phyloP scores from a whole-genome alignment of 2,113 vertebrate genomes.

The Hippoglossus stenolepis region DNA sequence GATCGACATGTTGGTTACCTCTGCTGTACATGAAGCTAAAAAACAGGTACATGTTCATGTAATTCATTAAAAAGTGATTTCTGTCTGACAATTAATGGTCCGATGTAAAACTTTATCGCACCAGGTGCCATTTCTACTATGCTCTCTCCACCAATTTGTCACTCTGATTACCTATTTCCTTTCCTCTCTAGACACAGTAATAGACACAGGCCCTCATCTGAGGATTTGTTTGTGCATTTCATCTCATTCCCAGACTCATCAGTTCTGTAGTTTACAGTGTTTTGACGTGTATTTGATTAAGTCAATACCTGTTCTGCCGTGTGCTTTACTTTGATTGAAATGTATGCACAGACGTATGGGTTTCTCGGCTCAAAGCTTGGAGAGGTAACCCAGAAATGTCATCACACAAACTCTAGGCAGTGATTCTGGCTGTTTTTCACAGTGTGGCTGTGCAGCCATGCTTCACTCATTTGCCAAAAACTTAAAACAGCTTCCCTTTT shows the following conservation, averaged over 20 bases:
- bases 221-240: constrained; percentile 23
- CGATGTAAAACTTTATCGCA: too few relatives aligned
- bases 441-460: constrained; percentile 33
- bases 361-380: constrained; percentile 43
- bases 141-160: background rate
- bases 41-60: too few relatives aligned
- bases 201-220: background rate
- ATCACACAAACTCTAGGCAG: constrained; percentile 63
- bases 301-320: constrained; percentile 8
- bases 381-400: constrained; percentile 82
- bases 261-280: constrained; percentile 4
- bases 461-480: constrained; percentile 50
- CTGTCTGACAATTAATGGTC: too few relatives aligned
- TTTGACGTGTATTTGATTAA: constrained; percentile 36
- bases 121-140: background rate
- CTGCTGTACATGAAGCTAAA: too few relatives aligned
- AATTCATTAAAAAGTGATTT: too few relatives aligned
- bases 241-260: constrained; percentile 13
- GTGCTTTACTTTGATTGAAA: constrained; percentile 10
- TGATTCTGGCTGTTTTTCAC: constrained; percentile 43
- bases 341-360: constrained; percentile 14
- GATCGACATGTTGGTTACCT: too few relatives aligned
- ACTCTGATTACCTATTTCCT: background rate
- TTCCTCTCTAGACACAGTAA: background rate
- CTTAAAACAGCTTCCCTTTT: constrained; percentile 14